phyloP scores from a whole-genome alignment of 2,113 vertebrate species.

The Hyperopisus bebe region DNA sequence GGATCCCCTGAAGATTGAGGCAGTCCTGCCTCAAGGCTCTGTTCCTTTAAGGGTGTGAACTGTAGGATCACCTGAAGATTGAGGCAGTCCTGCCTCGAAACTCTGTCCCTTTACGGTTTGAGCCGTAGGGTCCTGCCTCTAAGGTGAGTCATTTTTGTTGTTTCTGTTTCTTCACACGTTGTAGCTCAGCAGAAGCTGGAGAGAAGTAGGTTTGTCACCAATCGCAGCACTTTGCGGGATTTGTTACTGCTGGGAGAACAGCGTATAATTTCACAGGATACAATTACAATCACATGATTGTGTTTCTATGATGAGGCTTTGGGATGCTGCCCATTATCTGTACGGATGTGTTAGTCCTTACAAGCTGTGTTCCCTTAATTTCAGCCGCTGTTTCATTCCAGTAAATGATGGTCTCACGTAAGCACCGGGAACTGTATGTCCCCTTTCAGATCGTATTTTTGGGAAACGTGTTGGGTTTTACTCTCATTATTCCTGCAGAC shows the following conservation, averaged over 20 bases:
- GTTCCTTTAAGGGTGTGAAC: background rate
- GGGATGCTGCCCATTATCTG: background rate
- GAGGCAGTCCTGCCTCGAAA: background rate
- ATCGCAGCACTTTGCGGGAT: background rate
- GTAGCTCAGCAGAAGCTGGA: background rate
- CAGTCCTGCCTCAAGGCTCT: background rate
- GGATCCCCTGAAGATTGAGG: background rate
- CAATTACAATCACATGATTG: slow-evolving; percentile 4
- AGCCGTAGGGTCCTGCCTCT: background rate
- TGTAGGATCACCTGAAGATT: no score
- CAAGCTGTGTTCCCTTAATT: background rate
- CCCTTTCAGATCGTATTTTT: background rate
- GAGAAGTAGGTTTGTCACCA: background rate
- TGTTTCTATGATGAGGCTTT: background rate
- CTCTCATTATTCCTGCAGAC: background rate
- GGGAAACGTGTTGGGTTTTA: background rate
- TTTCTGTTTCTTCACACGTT: background rate
- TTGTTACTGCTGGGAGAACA: background rate
- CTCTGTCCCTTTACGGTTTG: background rate
- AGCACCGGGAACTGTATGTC: background rate
- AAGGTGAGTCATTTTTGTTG: background rate
- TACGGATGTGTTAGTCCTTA: background rate
- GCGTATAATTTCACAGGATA: background rate
- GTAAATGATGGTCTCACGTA: background rate
- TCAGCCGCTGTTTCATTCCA: background rate